phyloP scores from a whole-genome alignment of 1,140 invertebrate genomes.

The Drosophila orena region DNA sequence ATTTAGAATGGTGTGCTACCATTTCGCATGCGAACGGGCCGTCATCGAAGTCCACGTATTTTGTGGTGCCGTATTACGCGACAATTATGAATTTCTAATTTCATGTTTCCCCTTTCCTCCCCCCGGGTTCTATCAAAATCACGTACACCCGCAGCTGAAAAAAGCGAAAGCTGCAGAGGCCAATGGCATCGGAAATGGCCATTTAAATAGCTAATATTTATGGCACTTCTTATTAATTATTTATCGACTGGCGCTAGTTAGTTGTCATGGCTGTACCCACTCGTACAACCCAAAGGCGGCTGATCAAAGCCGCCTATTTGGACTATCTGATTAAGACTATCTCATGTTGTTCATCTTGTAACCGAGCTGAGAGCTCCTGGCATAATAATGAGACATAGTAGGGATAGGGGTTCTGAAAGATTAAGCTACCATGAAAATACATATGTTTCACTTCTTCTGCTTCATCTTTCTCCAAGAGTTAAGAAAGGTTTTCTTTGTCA shows the following conservation, averaged over 20 bases:
- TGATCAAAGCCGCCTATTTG: slow-evolving; percentile 22
- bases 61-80: slow-evolving; percentile 55
- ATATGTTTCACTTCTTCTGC: no score
- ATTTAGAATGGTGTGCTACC: slow-evolving; percentile 76
- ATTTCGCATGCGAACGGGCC: slow-evolving; percentile 44
- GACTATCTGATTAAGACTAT: slow-evolving; percentile 34
- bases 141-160: slow-evolving; percentile 54
- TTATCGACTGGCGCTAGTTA: slow-evolving; percentile 37
- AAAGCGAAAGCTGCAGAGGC: slow-evolving; percentile 74
- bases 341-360: slow-evolving; percentile 43
- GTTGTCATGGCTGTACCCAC: not conserved
- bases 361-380: slow-evolving; percentile 11
- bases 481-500: no score
- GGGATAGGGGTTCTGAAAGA: no score
- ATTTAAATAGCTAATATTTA: slow-evolving; percentile 25
- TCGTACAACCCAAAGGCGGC: slow-evolving; percentile 7
- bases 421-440: not conserved
- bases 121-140: slow-evolving; percentile 59
- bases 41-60: slow-evolving; percentile 25
- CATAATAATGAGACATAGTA: slow-evolving; percentile 49
- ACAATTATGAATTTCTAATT: slow-evolving; percentile 82
- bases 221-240: slow-evolving; percentile 57
- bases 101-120: slow-evolving; percentile 28
- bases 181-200: slow-evolving; percentile 65
- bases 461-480: no score